phyloP scores from a whole-genome alignment of 2,888 invertebrate genomes.

The Acanthacorydalis orientalis region DNA sequence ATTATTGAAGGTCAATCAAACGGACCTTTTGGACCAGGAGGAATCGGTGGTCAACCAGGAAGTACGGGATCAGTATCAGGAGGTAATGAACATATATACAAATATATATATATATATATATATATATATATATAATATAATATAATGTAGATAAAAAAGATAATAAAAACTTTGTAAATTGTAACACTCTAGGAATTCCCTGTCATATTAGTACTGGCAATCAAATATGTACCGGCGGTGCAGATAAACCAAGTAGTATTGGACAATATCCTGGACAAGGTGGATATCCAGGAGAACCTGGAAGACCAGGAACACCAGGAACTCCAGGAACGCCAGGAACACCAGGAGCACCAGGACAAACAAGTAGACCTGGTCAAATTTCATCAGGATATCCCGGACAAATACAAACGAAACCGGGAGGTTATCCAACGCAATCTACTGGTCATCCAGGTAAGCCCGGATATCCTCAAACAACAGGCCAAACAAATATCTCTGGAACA shows the following conservation, averaged over 20 bases:
- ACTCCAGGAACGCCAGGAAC: not conserved
- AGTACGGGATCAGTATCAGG: too few relatives aligned
- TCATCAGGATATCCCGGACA: constrained; percentile 8
- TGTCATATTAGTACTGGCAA: too few relatives aligned
- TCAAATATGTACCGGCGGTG: too few relatives aligned
- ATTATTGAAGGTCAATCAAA: too few relatives aligned
- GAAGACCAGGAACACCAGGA: not conserved
- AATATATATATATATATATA: too few relatives aligned
- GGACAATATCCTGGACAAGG: not conserved
- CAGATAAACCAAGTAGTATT: too few relatives aligned
- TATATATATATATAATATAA: too few relatives aligned
- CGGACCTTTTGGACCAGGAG: too few relatives aligned
- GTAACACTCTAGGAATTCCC: too few relatives aligned
- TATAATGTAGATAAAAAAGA: too few relatives aligned
- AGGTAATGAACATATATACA: too few relatives aligned
- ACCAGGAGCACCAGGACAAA: not conserved
- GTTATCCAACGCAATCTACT: constrained; percentile 3
- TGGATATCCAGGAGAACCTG: constrained; percentile 9
- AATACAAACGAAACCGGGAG: constrained; percentile 3
- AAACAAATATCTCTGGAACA: not conserved
- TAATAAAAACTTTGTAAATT: too few relatives aligned
- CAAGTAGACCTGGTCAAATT: not conserved
- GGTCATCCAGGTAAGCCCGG: constrained; percentile 8
- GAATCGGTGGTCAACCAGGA: not conserved
- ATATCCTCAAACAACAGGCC: constrained; percentile 7